Evolutionary conservation across 2,888 invertebrate species (phyloP), one percentile per base, ranked within the genome.

Genomic region (Abscondita cerata): DNA sequence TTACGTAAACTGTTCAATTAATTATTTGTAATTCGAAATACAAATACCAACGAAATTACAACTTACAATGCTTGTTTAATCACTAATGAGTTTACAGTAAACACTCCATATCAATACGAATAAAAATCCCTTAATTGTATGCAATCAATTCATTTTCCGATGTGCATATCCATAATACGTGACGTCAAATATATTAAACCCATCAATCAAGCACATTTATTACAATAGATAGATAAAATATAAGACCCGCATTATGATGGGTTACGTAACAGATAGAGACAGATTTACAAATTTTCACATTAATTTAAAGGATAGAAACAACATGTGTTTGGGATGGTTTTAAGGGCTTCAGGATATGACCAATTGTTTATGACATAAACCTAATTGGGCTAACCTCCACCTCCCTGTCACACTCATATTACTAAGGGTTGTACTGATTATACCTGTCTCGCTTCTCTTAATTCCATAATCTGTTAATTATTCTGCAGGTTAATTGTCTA

Each of bases 21-120:
- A 78, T 79, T 77, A 79, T 79, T 76, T 77, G 77, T 79, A 78
- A 79, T 79, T 79, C 74, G 77, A 74, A 77, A 74, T 73, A 78
- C 75, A 79, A 79, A 79, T 77, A 78, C 76, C 73, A 76, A 77
- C 75, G 72, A 71, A 75, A 77, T 78, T 77, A 77, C 76, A 77
- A 76, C 36, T 36, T 36, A 44, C 77, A 78, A 78, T 78, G 78
- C 78, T 75, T 71, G 74, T 77, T 74, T 72, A 75, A 76, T 72
- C 72, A 71, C 75, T 78, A 79, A 79, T 78, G 76, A 78, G 76
- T 76, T 76, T 74, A 76, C 73, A 74, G 74, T 78, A 79, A 78
- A 78, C 76, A 78, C 70, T 65, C 68, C 68, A 66, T 67, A 68
- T 33, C 57, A 55, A 58, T 62, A 65, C 69, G 68, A 70, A 68